phyloP scores from a whole-genome alignment of 2,113 vertebrate genomes.

The Pachyramphus minor region DNA sequence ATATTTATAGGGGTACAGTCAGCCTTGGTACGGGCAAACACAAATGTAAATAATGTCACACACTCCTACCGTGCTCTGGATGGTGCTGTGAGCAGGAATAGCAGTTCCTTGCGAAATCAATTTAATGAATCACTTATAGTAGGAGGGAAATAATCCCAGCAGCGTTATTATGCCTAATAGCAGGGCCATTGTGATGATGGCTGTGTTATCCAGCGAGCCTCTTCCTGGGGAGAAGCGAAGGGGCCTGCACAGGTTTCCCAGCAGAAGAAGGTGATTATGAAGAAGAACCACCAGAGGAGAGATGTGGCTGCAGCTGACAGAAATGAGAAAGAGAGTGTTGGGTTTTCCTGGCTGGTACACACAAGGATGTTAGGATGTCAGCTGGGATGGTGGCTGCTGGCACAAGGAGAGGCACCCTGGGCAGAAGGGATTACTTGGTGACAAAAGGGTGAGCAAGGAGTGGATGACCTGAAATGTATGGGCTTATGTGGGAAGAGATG shows the following conservation, averaged over 20 bases:
- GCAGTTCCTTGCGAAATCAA: background rate
- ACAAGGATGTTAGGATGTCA: background rate
- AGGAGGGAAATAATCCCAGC: background rate
- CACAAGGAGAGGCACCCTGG: too few species aligned
- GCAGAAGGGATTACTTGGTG: background rate
- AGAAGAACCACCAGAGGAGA: background rate
- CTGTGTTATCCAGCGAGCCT: background rate
- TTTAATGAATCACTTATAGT: conserved; percentile 27
- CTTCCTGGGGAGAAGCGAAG: background rate
- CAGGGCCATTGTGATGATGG: background rate
- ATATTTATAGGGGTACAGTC: conserved; percentile 47
- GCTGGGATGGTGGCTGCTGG: background rate
- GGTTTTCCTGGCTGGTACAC: background rate
- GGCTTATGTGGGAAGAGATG: background rate
- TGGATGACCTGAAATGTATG: background rate
- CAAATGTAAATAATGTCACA: background rate
- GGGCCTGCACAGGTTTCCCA: background rate
- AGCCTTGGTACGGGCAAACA: background rate
- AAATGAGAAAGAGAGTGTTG: background rate
- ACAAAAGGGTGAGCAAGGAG: rapidly evolving
- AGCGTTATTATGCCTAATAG: background rate
- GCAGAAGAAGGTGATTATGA: background rate
- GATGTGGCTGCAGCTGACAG: background rate
- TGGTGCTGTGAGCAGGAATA: background rate
- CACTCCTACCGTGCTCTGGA: background rate